phyloP scores from a whole-genome alignment of 2,113 vertebrate species.

The Grallaria varia region DNA sequence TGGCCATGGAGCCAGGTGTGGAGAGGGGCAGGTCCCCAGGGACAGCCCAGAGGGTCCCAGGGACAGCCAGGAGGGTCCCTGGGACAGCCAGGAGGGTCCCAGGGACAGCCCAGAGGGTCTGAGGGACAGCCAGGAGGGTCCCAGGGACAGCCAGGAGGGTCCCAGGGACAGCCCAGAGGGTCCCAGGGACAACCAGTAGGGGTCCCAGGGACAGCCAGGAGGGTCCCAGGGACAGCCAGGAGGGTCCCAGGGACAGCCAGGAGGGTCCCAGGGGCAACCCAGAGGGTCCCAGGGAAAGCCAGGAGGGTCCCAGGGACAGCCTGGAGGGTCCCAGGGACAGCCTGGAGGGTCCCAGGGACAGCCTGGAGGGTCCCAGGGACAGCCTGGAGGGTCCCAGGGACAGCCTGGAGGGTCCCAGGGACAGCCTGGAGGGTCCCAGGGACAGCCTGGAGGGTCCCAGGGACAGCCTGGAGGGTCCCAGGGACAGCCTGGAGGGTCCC shows the following conservation, averaged over 20 bases:
- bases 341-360: too few relatives aligned
- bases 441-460: rapidly evolving
- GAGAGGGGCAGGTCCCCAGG: background rate
- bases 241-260: rapidly evolving
- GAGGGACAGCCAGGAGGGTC: background rate
- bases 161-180: too few relatives aligned
- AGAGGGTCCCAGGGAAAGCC: too few relatives aligned
- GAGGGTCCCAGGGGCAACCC: background rate
- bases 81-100: background rate
- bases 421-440: too few relatives aligned
- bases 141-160: too few relatives aligned
- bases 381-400: background rate
- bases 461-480: too few relatives aligned
- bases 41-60: background rate
- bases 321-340: background rate
- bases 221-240: too few relatives aligned
- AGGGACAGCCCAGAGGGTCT: too few relatives aligned
- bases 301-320: background rate
- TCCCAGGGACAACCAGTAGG: background rate
- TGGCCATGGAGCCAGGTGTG: background rate
- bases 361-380: background rate
- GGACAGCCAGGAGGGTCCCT: rapidly evolving
- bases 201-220: background rate
- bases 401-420: too few relatives aligned
- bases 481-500: too few relatives aligned